Base-by-base conservation (phyloP, 2,888 invertebrate genomes). In the Frankliniella fusca region DNA sequence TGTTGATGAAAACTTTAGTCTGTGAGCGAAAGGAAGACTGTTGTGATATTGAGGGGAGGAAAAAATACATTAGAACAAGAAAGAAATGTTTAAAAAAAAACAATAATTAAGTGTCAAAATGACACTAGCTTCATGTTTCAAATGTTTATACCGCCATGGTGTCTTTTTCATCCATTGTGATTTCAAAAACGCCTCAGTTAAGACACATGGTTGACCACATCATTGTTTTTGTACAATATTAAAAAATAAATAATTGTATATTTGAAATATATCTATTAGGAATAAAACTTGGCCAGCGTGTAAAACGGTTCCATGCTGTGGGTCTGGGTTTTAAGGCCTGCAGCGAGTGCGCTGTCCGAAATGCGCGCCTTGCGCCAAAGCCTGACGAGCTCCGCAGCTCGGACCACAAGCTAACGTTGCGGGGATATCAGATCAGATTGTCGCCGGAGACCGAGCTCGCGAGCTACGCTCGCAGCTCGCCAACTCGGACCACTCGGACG, bases 181-280 rank as follows among this genome's bases (percentile, higher is more conserved):
- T 76, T 27, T 23, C 70, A 27, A 27, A 23, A 27, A 23, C 12
- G 12, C 70, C 12, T 76, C 27, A 27, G 61, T 61, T 7, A 20
- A 18, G 70, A 76, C 70, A 11, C 27, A 76, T n/a, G n/a, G 70
- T 76, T 76, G 70, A 27, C 12, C 27, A 23, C 70, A 10, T 27
- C 70, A 23, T 76, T 23, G 23, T 27, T 76, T 23, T 27, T 76
- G 27, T 23, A 76, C 11, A 27, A 76, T 27, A 23, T 76, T 76
- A 15, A 38, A 38, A 38, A 38, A 76, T 27, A 76, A 27, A 76
- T 76, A 76, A 27, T 27, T 76, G 70, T 76, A 76, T 76, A 76
- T 76, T 76, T 76, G 23, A 27, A 76, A 76, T 76, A 76, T 76
- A 76, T 76, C 23, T 76, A 76, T 76, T 76, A 27, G 5, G 23